A percentile compares a stretch with the other conserved stretches of the same genome.
Evolutionary conservation across 1,140 invertebrate genomes (phyloP).

Genomic region (Chlorops oryzae): DNA sequence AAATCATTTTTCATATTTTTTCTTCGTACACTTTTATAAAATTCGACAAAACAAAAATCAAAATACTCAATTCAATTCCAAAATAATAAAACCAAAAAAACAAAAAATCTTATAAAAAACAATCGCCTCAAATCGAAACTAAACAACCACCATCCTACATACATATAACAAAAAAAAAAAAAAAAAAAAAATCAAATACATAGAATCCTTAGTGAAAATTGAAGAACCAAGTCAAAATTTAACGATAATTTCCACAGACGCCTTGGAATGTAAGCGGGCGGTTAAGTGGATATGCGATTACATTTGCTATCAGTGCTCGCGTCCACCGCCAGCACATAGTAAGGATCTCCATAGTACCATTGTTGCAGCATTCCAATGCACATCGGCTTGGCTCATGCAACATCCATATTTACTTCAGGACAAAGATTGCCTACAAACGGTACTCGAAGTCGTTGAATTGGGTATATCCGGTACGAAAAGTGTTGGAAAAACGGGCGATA

Average conservation of each 20-base stretch:
- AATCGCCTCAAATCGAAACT: constrained; percentile 3
- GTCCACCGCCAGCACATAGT: constrained; percentile 91
- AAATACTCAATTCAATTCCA: constrained; percentile 8
- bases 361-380: constrained; percentile 87
- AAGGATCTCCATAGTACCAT: constrained; percentile 97
- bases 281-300: constrained; percentile 98
- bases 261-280: constrained; percentile 82
- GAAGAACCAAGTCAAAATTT: constrained; percentile 47
- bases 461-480: constrained; percentile 95
- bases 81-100: constrained; percentile 5
- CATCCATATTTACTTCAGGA: constrained; percentile 84
- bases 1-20: constrained; percentile 18
- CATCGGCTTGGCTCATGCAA: constrained; percentile 86
- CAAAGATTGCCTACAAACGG: constrained; percentile 83
- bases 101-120: constrained; percentile 4
- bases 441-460: constrained; percentile 94
- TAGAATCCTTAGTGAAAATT: constrained; percentile 46
- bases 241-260: constrained; percentile 58
- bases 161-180: constrained; percentile 11
- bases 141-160: constrained; percentile 6
- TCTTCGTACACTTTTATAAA: constrained; percentile 19
- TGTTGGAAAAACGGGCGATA: constrained; percentile 78
- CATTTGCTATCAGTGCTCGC: constrained; percentile 90
- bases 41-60: too few species aligned
- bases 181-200: constrained; percentile 8